phyloP scores from a whole-genome alignment of 1,140 invertebrate genomes.

The Meloidogyne chitwoodi region DNA sequence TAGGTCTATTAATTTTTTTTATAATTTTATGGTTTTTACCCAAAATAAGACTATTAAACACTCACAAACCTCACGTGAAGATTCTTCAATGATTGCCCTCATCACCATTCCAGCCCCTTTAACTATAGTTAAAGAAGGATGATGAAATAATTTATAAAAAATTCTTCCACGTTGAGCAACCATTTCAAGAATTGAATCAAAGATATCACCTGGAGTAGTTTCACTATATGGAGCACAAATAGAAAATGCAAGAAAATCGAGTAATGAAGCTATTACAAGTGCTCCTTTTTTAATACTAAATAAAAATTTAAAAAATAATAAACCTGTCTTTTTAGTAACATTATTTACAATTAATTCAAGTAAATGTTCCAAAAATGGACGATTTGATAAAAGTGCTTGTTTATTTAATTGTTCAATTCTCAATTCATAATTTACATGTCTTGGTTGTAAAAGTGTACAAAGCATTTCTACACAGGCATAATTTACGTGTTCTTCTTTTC shows the following conservation, averaged over 20 bases:
- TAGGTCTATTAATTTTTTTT: too few relatives aligned
- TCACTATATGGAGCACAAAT: slow-evolving; percentile 97
- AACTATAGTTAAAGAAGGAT: slow-evolving; percentile 91
- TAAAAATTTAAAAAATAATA: neutral
- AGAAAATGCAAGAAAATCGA: slow-evolving; percentile 97
- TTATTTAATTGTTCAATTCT: slow-evolving; percentile 97
- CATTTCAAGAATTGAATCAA: slow-evolving; percentile 87
- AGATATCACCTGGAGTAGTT: slow-evolving; percentile 93
- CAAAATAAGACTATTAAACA: too few relatives aligned
- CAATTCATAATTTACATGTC: slow-evolving; percentile 89
- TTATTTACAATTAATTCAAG: slow-evolving; percentile 91
- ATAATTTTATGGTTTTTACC: too few relatives aligned
- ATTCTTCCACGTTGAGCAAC: slow-evolving; percentile 83
- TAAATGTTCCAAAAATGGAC: slow-evolving; percentile 84
- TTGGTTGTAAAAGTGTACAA: slow-evolving; percentile 94
- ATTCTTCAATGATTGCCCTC: slow-evolving; percentile 93
- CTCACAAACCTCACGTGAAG: slow-evolving; percentile 74
- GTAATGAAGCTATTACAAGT: slow-evolving; percentile 75
- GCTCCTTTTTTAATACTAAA: slow-evolving; percentile 64
- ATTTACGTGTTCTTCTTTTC: slow-evolving; percentile 81
- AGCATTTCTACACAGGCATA: slow-evolving; percentile 94
- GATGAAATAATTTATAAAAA: slow-evolving; percentile 89
- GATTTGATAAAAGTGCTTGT: slow-evolving; percentile 83
- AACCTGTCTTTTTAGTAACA: slow-evolving; percentile 66
- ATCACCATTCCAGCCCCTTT: slow-evolving; percentile 95